Conservation (phyloP, 2,797 vertebrate genomes). For the Acestrorhynchus altus region DNA sequence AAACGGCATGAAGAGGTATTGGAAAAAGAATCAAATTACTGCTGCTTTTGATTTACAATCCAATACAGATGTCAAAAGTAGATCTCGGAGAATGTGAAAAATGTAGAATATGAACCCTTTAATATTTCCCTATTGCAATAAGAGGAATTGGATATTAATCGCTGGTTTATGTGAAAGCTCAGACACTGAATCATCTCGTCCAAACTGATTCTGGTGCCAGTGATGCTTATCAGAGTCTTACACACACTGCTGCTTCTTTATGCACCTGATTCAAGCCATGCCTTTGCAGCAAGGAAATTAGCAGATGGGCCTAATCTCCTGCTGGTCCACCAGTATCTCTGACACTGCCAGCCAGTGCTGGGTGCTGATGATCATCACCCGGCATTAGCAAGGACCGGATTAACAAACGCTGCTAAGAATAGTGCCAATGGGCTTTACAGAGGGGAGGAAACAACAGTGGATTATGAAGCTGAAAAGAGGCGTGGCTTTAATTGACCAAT, state of each 20-base stretch:
- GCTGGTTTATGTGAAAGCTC: no score
- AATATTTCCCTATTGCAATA: no score
- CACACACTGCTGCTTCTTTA: neutral
- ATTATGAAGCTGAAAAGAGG: constrained; percentile 24
- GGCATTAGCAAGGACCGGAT: constrained; percentile 40
- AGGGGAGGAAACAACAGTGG: constrained; percentile 19
- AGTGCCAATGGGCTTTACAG: constrained; percentile 20
- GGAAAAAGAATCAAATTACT: no score
- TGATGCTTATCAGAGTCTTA: neutral
- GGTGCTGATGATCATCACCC: neutral
- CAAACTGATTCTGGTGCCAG: neutral
- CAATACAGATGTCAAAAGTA: no score
- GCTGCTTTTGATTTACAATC: no score
- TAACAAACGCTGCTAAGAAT: constrained; percentile 47
- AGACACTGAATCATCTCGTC: neutral
- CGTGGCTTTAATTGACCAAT: neutral
- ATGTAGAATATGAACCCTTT: no score
- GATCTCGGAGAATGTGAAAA: no score
- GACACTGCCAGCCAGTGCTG: neutral
- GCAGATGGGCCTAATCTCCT: constrained; percentile 11
- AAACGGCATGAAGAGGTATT: no score
- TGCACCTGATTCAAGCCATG: neutral
- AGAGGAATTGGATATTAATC: no score
- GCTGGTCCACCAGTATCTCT: neutral
- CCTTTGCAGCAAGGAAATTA: neutral